Conservation (phyloP, 2,113 vertebrate species). For the Xenopus tropicalis region UCB_Xtro_10.0 CM004445.2:67755501-67756000, state of each 20-base stretch:
- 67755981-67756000: too few species aligned
- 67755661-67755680: slow-evolving; percentile 79
- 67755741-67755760: background rate
- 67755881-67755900: too few species aligned
- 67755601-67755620: slow-evolving; percentile 76
- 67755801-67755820: too few species aligned
- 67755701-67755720: slow-evolving; percentile 59
- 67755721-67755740: slow-evolving; percentile 68
- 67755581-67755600: slow-evolving; percentile 80
- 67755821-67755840: too few species aligned
- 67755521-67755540: slow-evolving; percentile 72
- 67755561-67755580: slow-evolving; percentile 76
- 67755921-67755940: too few species aligned
- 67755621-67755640: slow-evolving; percentile 71
- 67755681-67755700: slow-evolving; percentile 68
- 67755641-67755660: slow-evolving; percentile 79
- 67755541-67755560: slow-evolving; percentile 76
- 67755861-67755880: too few species aligned
- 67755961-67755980: too few species aligned
- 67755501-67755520: slow-evolving; percentile 89
- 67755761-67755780: too few species aligned
- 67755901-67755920: too few species aligned
- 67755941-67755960: too few species aligned
- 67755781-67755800: too few species aligned
- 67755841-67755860: too few species aligned